phyloP scores from a whole-genome alignment of 2,797 vertebrate genomes.

The Apogon hyalosoma region DNA sequence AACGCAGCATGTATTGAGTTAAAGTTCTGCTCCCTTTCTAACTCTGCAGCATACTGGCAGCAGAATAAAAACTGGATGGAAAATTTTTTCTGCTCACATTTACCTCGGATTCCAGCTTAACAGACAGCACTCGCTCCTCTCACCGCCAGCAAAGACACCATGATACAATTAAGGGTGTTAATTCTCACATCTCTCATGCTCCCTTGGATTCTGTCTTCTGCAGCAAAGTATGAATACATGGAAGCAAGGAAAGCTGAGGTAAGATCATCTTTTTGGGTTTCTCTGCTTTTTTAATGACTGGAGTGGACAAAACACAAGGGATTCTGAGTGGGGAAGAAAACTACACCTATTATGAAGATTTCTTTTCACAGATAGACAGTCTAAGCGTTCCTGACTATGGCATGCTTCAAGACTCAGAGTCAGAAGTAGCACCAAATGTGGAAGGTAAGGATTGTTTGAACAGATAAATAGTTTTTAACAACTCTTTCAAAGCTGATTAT shows the following conservation, averaged over 20 bases:
- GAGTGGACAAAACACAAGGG: slow-evolving; percentile 4
- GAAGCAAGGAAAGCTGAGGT: slow-evolving; percentile 77
- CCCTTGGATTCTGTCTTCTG: slow-evolving; percentile 83
- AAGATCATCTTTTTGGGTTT: slow-evolving; percentile 36
- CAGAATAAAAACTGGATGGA: slow-evolving; percentile 74
- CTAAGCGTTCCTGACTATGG: slow-evolving; percentile 45
- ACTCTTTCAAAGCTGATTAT: slow-evolving; percentile 56
- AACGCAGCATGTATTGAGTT: slow-evolving; percentile 78
- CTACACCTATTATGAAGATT: slow-evolving; percentile 11
- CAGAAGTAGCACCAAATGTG: slow-evolving; percentile 34
- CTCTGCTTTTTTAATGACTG: not conserved
- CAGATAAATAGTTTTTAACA: slow-evolving; percentile 38
- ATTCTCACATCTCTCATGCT: slow-evolving; percentile 81
- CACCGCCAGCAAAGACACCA: slow-evolving; percentile 51
- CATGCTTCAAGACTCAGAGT: slow-evolving; percentile 33
- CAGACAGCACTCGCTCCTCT: slow-evolving; percentile 51
- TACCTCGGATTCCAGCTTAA: slow-evolving; percentile 51
- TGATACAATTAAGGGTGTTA: slow-evolving; percentile 68
- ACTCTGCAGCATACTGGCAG: slow-evolving; percentile 68
- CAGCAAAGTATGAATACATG: slow-evolving; percentile 67
- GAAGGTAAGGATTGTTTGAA: slow-evolving; percentile 49
- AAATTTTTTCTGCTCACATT: slow-evolving; percentile 71
- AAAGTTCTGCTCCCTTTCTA: slow-evolving; percentile 66
- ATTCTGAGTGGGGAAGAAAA: slow-evolving; percentile 15
- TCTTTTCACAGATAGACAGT: slow-evolving; percentile 60